phyloP scores from a whole-genome alignment of 2,888 invertebrate genomes.

The Eupeodes luniger region DNA sequence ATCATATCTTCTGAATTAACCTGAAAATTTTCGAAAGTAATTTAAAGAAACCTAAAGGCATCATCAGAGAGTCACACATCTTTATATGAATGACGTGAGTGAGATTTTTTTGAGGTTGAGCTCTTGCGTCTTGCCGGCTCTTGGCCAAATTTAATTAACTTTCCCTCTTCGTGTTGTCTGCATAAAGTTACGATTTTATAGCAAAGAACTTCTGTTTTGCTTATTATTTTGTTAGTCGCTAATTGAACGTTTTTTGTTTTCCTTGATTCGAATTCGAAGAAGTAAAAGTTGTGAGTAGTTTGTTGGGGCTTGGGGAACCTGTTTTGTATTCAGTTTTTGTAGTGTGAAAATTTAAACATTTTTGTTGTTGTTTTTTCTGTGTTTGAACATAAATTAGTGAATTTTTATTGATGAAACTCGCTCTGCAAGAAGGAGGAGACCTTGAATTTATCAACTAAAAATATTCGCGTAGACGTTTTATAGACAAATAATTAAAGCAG shows the following conservation, averaged over 20 bases:
- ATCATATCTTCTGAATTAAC: conserved; percentile 2
- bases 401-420: neutral
- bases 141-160: conserved; percentile 46
- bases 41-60: neutral
- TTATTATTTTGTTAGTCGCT: conserved; percentile 20
- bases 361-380: neutral
- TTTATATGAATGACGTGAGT: conserved; percentile 44
- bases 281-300: conserved; percentile 57
- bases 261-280: conserved; percentile 44
- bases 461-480: neutral
- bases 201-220: neutral
- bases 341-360: neutral
- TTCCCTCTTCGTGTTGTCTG: conserved; percentile 43
- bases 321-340: conserved; percentile 24
- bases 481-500: conserved; percentile 7
- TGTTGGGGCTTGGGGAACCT: conserved; percentile 30
- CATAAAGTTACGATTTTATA: neutral
- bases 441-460: conserved; percentile 25
- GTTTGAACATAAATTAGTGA: neutral
- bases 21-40: conserved; percentile 10
- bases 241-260: conserved; percentile 28
- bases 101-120: conserved; percentile 11
- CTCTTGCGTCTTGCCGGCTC: conserved; percentile 61
- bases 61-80: neutral
- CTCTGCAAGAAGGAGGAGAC: conserved; percentile 13